Evolutionary conservation across 92 coral and sea anemone species (phyloP).

Genomic region (Zoanthus gigantus): DNA sequence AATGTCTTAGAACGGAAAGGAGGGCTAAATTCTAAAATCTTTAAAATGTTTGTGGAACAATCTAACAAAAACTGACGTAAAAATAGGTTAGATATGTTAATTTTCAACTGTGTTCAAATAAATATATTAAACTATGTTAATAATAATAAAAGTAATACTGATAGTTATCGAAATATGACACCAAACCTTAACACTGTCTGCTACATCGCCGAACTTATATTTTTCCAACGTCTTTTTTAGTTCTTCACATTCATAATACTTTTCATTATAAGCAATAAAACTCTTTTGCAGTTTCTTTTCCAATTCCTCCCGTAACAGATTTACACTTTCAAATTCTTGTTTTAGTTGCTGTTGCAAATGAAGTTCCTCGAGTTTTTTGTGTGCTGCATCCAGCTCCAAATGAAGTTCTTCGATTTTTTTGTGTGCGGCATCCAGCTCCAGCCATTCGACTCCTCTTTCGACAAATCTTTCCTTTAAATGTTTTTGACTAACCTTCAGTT

Average conservation of each 20-base stretch:
- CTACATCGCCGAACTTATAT: not conserved
- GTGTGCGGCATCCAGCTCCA: not conserved
- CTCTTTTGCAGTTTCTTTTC: slow-evolving; percentile 60
- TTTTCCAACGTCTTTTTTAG: slow-evolving; percentile 56
- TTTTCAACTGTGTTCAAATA: no score
- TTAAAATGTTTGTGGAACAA: no score
- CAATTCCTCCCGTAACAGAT: slow-evolving; percentile 37
- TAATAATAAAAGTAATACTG: not conserved
- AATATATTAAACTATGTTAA: no score
- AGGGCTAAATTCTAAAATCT: no score
- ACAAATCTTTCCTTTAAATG: not conserved
- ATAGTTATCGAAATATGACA: not conserved
- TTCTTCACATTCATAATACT: slow-evolving; percentile 69
- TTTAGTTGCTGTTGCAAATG: slow-evolving; percentile 7
- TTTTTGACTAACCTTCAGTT: not conserved
- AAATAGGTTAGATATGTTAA: no score
- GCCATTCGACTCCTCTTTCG: not conserved
- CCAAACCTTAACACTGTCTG: slow-evolving; percentile 30
- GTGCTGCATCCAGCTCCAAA: not conserved
- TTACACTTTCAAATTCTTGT: not conserved
- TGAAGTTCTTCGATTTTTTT: not conserved
- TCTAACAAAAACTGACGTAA: no score
- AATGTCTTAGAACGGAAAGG: no score
- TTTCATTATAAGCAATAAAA: slow-evolving; percentile 78
- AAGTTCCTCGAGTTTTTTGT: not conserved